phyloP scores from a whole-genome alignment of 2,888 invertebrate genomes.

The Choristoneura rosaceana region DNA sequence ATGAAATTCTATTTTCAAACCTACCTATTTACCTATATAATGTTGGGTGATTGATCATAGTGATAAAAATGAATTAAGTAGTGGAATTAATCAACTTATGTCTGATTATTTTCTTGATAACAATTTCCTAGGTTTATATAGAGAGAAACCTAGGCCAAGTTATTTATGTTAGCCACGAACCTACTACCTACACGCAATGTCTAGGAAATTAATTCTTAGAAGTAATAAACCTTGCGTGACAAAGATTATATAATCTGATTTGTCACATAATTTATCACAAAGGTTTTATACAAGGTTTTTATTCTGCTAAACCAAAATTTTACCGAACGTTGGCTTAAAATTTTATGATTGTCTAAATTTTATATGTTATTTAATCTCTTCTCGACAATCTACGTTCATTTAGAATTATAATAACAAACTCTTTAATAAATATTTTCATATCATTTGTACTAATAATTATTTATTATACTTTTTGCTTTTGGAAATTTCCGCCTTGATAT shows the following conservation, averaged over 20 bases:
- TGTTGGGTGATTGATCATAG: background rate
- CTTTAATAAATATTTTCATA: background rate
- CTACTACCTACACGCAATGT: constrained; percentile 20
- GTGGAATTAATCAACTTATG: background rate
- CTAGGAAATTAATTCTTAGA: constrained; percentile 19
- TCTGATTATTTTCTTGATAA: background rate
- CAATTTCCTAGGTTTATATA: constrained; percentile 4
- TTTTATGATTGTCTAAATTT: constrained; percentile 26
- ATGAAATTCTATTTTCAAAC: background rate
- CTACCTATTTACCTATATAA: background rate
- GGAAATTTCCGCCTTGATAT: background rate
- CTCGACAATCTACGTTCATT: constrained; percentile 9
- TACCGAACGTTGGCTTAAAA: constrained; percentile 19
- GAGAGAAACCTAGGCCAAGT: constrained; percentile 11
- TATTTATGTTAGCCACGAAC: constrained; percentile 20
- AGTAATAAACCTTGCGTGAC: constrained; percentile 27
- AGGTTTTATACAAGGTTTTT: constrained; percentile 22
- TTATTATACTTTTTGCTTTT: background rate
- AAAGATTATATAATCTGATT: constrained; percentile 36
- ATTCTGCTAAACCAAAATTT: constrained; percentile 15
- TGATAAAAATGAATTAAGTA: background rate
- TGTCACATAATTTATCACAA: constrained; percentile 34
- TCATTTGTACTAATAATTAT: background rate
- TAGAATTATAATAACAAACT: background rate
- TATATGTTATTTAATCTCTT: constrained; percentile 20